phyloP scores from a whole-genome alignment of 2,113 vertebrate species.

The Fregetta grallaria region DNA sequence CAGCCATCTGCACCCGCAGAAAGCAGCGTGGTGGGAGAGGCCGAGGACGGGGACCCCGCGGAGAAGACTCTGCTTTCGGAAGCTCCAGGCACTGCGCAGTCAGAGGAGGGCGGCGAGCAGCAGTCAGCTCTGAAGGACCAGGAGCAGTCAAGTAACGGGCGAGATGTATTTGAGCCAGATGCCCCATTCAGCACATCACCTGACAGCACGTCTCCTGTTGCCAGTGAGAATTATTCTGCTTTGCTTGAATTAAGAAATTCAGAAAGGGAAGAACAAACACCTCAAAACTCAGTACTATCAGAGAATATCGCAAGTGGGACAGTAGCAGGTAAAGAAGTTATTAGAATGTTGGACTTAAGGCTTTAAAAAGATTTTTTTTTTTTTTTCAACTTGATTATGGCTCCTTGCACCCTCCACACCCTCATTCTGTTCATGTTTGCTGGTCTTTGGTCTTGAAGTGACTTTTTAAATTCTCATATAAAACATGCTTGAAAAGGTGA shows the following conservation, averaged over 20 bases:
- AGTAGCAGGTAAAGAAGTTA: slow-evolving; percentile 63
- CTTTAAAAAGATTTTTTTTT: background rate
- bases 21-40: background rate
- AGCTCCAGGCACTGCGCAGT: background rate
- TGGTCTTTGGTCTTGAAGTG: background rate
- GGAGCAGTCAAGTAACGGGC: background rate
- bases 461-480: background rate
- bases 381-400: background rate
- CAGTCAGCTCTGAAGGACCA: background rate
- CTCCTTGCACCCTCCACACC: background rate
- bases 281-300: background rate
- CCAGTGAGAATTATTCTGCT: background rate
- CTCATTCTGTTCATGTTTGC: background rate
- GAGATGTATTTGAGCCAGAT: background rate
- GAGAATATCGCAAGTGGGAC: background rate
- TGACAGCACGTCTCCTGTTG: background rate
- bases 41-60: fast-evolving
- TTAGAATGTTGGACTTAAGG: background rate
- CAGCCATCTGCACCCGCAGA: background rate
- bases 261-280: background rate
- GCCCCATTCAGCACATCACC: background rate
- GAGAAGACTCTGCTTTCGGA: background rate
- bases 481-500: background rate
- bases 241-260: background rate
- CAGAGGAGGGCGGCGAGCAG: background rate